Conservation (phyloP, 2,888 invertebrate species). For the Drosophila macrothrix region DNA sequence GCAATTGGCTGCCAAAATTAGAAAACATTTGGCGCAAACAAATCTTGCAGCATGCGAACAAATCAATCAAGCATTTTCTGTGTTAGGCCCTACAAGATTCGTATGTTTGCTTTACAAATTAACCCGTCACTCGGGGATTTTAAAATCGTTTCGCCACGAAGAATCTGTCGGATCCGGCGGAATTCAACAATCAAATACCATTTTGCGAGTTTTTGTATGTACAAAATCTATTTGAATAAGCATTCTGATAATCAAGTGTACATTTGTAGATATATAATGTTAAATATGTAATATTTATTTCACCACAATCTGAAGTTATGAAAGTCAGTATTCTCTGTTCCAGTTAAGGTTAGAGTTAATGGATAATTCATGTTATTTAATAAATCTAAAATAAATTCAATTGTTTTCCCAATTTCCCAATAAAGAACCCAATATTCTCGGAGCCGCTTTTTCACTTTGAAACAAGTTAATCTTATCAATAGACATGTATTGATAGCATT, state of each 20-base stretch:
- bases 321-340: background rate
- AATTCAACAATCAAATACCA: background rate
- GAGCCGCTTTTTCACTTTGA: background rate
- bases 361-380: background rate
- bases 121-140: background rate
- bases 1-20: conserved; percentile 59
- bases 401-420: background rate
- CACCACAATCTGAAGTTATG: background rate
- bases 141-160: background rate
- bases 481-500: background rate
- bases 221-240: background rate
- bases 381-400: background rate
- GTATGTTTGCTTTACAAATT: background rate
- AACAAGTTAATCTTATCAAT: background rate
- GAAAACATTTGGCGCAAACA: conserved; percentile 54
- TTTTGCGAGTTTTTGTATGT: background rate
- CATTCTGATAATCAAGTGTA: too few relatives aligned
- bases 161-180: background rate
- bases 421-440: background rate
- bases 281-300: too few relatives aligned
- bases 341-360: background rate
- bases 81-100: background rate
- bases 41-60: conserved; percentile 36
- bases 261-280: too few relatives aligned
- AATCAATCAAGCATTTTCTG: conserved; percentile 63